Percentiles rank a stretch among this genome's conserved stretches.
Conservation (phyloP, 1,140 invertebrate species). For the Thrips palmi region DNA sequence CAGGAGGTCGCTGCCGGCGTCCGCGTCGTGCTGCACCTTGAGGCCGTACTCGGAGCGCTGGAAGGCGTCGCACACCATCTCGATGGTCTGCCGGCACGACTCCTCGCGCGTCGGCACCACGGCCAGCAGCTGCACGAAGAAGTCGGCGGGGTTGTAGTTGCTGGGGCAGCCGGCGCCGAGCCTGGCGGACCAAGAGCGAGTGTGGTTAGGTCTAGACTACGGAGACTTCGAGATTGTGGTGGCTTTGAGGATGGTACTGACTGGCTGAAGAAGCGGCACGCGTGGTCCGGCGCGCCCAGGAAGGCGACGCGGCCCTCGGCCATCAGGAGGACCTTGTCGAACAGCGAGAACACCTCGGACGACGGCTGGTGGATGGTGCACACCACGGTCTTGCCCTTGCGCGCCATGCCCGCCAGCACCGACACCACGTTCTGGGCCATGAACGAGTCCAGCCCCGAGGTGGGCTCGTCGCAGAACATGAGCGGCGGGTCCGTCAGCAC, state of each 20-base stretch:
- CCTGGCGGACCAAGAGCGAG: slow-evolving; percentile 25
- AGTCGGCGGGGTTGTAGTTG: slow-evolving; percentile 93
- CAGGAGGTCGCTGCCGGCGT: slow-evolving; percentile 10
- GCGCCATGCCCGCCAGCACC: slow-evolving; percentile 57
- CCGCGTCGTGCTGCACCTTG: slow-evolving; percentile 13
- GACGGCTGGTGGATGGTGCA: slow-evolving; percentile 94
- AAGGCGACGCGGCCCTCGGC: slow-evolving; percentile 84
- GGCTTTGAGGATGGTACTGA: slow-evolving; percentile 27
- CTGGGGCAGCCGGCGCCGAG: slow-evolving; percentile 54
- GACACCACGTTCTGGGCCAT: slow-evolving; percentile 80
- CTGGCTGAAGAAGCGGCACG: slow-evolving; percentile 65
- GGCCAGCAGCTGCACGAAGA: slow-evolving; percentile 80
- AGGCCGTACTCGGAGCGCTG: slow-evolving; percentile 29
- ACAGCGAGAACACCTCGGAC: slow-evolving; percentile 81
- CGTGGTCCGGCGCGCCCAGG: slow-evolving; percentile 61
- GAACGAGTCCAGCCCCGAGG: slow-evolving; percentile 70
- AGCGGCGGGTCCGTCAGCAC: slow-evolving; percentile 84
- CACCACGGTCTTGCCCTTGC: slow-evolving; percentile 76
- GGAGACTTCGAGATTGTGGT: not conserved
- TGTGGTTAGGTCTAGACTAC: not conserved
- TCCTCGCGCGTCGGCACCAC: slow-evolving; percentile 66
- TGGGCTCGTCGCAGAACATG: slow-evolving; percentile 95
- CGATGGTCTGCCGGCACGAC: slow-evolving; percentile 49
- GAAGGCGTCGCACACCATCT: slow-evolving; percentile 61
- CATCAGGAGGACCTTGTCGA: slow-evolving; percentile 78